Conservation (phyloP, 1,140 invertebrate genomes). For the Cecropterus lyciades region DNA sequence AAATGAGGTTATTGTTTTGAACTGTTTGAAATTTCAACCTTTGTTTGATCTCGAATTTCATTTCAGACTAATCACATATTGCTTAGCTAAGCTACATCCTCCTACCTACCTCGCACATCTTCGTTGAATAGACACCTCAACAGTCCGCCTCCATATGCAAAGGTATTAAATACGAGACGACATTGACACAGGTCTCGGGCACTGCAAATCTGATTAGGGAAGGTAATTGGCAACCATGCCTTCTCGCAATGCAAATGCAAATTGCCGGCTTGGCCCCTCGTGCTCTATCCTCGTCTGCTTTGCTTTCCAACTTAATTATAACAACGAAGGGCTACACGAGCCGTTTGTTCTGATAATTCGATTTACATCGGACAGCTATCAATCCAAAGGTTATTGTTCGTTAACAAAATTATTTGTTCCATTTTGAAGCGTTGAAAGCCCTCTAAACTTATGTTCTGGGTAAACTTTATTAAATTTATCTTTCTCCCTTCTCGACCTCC, state of each 20-base stretch:
- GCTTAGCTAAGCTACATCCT: too few species aligned
- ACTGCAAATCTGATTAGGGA: constrained; percentile 22
- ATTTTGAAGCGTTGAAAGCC: constrained; percentile 2
- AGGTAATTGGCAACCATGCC: constrained; percentile 25
- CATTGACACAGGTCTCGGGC: constrained; percentile 25
- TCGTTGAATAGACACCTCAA: too few species aligned
- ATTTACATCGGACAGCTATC: background rate
- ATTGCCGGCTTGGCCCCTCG: background rate
- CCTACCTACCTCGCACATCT: too few species aligned
- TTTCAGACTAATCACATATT: too few species aligned
- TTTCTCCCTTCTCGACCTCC: constrained; percentile 14
- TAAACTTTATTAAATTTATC: constrained; percentile 13
- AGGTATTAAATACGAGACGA: constrained; percentile 11
- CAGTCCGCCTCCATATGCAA: background rate
- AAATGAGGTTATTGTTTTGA: too few species aligned
- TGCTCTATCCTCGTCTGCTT: background rate
- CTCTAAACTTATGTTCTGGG: background rate
- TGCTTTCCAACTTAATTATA: constrained; percentile 23
- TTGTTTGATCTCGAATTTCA: too few species aligned
- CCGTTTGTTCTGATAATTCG: background rate
- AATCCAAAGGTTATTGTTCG: background rate
- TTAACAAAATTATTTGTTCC: background rate
- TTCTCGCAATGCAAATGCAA: constrained; percentile 5
- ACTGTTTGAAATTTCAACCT: too few species aligned
- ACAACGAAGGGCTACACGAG: constrained; percentile 12